Evolutionary conservation across 2,113 vertebrate species (phyloP), one percentile per base, ranked within the genome.

Genomic region (Leucoraja erinaceus): DNA sequence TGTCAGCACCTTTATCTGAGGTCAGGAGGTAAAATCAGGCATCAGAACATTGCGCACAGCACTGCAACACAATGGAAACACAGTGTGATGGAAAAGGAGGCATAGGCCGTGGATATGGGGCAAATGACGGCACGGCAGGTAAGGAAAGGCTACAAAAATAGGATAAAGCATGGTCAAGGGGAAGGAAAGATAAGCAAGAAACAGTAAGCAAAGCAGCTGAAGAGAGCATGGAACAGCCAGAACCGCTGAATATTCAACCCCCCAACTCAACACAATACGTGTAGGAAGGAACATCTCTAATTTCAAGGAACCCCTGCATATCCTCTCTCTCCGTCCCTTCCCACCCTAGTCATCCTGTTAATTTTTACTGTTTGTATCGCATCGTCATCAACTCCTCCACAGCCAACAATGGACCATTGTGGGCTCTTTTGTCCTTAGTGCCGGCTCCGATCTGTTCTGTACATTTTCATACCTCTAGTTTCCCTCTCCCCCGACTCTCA

Each of bases 1-100:
- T 0, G 98, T 98, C 94, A 99, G 97, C 98, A 98, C 98, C 95
- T 98, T 98, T 96, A 99, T 99, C 99, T 99, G 95, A 38, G 75
- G 94, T 84, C 83, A 88, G 72, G 76, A 63, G 72, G 20, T 72
- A 56, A 18, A 72, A 22, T 72, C 47, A 91, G 90, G 3, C 10
- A 1, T 72, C n/a, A 72, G 90, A 91, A 91, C 7, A 18, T 10
- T 91, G 10, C 68, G 14, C 8, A 47, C 8, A 72, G 20, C 33
- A 28, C 33, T 72, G 33, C 14, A 33, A 72, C 31, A 72, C 3
- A 31, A 18, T n/a, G 28, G 83, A 63, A 28, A 61, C 28, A n/a
- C 28, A 61, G n/a, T 5, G 9, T 31, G 22, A 11, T 0, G 61
- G 94, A 93, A 93, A 93, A 93, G 94, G 84, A 14, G 83, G 74